These are phyloP conservation scores for Dolomedes plantarius DNA, from an alignment of 2,888 invertebrate species.

Conservation along the genomic window DNA sequence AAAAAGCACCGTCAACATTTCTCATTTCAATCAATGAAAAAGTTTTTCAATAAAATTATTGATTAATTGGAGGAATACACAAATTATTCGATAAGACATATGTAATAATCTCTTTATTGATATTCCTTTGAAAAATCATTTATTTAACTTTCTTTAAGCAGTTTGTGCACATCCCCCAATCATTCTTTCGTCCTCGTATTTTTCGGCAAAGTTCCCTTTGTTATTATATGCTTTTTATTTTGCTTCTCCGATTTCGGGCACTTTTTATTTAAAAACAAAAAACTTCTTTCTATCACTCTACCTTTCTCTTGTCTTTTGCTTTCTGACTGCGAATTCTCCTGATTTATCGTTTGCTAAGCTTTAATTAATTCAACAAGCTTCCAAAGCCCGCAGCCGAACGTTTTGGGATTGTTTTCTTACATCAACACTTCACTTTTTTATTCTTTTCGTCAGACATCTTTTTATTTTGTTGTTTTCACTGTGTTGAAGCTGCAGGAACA, in stretches of 20 bases:
- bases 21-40: too few relatives aligned
- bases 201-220: constrained; percentile 37
- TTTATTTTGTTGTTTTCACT: constrained; percentile 28
- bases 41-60: too few relatives aligned
- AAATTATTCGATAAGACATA: too few relatives aligned
- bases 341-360: constrained; percentile 70
- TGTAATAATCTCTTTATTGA: too few relatives aligned
- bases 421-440: constrained; percentile 60
- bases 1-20: too few relatives aligned
- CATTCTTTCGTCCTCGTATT: constrained; percentile 32
- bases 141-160: constrained; percentile 3
- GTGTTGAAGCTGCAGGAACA: constrained; percentile 32
- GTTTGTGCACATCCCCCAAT: constrained; percentile 26
- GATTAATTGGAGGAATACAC: too few relatives aligned
- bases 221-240: constrained; percentile 48
- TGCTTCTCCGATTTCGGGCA: constrained; percentile 44
- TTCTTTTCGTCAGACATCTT: constrained; percentile 13
- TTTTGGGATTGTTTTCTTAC: constrained; percentile 70
- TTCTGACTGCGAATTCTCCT: constrained; percentile 62
- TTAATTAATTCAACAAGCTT: constrained; percentile 71
- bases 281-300: constrained; percentile 30
- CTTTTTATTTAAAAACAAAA: constrained; percentile 38
- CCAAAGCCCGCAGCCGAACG: constrained; percentile 56
- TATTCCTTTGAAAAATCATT: too few relatives aligned
- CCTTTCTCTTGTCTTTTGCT: constrained; percentile 55